A percentile compares a stretch with the other conserved stretches of the same genome.
Conservation (phyloP, 2,797 vertebrate species). For the Adelosebastes latens region DNA sequence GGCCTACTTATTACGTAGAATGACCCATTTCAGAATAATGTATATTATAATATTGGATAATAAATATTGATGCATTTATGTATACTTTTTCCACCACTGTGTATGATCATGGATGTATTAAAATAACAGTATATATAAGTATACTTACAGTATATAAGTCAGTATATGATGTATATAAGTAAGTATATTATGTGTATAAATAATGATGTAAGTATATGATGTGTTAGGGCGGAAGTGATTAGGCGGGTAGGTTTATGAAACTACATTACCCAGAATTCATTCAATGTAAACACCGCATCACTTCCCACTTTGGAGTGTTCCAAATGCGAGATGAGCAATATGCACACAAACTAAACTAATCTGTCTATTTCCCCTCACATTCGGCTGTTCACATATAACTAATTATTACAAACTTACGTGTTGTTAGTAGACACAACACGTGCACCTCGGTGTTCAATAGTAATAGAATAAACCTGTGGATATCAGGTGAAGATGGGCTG, state of each 20-base stretch:
- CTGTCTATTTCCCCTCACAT: neutral
- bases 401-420: too few species aligned
- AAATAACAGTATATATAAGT: too few species aligned
- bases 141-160: too few species aligned
- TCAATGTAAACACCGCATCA: neutral
- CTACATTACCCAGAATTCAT: conserved; percentile 43
- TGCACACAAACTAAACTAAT: neutral
- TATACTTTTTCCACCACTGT: neutral
- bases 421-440: accelerated
- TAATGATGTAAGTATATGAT: too few species aligned
- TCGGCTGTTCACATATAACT: accelerated
- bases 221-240: too few species aligned
- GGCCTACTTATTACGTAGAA: neutral
- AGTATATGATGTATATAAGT: too few species aligned
- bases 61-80: neutral
- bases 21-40: neutral
- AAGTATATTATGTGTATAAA: too few species aligned
- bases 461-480: too few species aligned
- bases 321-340: neutral
- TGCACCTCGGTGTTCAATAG: neutral
- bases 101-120: too few species aligned
- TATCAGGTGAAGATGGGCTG: neutral
- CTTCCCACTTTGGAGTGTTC: conserved; percentile 5
- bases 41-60: neutral
- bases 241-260: neutral